These are phyloP conservation scores for Rallus limicola DNA, from an alignment of 2,113 vertebrate genomes.

Conservation along the genomic window DNA sequence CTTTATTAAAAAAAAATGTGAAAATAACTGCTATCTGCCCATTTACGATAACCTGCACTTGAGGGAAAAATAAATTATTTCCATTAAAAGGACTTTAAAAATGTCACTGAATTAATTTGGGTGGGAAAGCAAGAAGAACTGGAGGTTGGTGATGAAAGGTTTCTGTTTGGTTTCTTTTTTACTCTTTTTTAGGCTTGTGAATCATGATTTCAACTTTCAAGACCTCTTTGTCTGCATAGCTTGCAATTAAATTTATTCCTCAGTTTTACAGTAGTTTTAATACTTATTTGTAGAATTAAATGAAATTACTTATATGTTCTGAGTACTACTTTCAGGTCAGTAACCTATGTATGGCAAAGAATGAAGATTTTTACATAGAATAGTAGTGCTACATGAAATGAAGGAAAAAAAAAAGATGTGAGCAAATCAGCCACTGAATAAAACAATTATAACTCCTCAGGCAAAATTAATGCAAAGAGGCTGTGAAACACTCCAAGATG, in stretches of 20 bases:
- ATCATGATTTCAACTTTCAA: conserved; percentile 19
- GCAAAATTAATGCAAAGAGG: conserved; percentile 9
- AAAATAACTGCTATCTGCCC: neutral
- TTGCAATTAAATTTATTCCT: neutral
- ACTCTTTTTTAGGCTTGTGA: conserved; percentile 39
- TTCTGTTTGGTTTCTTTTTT: neutral
- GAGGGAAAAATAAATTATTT: neutral
- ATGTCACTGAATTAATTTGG: conserved; percentile 20
- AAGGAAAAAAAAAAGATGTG: neutral
- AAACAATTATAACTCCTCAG: neutral
- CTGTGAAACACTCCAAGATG: conserved; percentile 5
- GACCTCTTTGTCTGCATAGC: neutral
- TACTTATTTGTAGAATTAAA: conserved; percentile 17
- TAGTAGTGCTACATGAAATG: neutral
- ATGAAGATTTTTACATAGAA: neutral
- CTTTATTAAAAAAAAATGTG: neutral
- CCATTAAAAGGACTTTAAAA: neutral
- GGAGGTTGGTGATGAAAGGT: conserved; percentile 46
- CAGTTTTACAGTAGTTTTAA: neutral
- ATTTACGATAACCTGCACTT: neutral
- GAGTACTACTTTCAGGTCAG: neutral
- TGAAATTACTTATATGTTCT: neutral
- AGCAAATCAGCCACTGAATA: neutral
- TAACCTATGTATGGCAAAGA: neutral
- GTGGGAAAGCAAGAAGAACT: conserved; percentile 32